phyloP scores from a whole-genome alignment of 2,113 vertebrate genomes.

The Rhinoptilus africanus region DNA sequence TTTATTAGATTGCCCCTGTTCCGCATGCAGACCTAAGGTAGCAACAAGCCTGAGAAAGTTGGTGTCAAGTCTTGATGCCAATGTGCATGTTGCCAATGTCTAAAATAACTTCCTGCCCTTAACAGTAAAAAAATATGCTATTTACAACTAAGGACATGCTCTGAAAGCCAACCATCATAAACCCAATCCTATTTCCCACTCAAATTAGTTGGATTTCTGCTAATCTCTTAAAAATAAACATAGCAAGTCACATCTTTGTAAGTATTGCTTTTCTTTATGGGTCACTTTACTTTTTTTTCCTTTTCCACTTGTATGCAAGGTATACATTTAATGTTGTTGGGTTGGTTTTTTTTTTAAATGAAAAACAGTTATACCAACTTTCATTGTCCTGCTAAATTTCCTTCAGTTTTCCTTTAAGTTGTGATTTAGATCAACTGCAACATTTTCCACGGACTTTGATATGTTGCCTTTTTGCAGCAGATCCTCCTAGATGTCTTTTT shows the following conservation, averaged over 20 bases:
- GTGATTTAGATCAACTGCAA: neutral
- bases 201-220: neutral
- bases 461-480: neutral
- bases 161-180: neutral
- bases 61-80: neutral
- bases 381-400: neutral
- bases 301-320: neutral
- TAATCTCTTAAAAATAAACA: neutral
- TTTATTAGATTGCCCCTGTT: neutral
- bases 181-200: neutral
- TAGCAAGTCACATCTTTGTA: neutral
- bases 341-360: rapidly evolving
- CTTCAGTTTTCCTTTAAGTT: neutral
- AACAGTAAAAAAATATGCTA: neutral
- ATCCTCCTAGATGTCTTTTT: neutral
- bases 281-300: neutral
- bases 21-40: neutral
- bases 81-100: neutral
- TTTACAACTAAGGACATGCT: neutral
- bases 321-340: neutral
- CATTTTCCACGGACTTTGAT: neutral
- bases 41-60: neutral
- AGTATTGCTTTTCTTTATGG: neutral
- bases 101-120: neutral
- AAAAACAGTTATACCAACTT: neutral